Conservation (phyloP, 2,888 invertebrate species). For the Leptodirus hochenwartii region DNA sequence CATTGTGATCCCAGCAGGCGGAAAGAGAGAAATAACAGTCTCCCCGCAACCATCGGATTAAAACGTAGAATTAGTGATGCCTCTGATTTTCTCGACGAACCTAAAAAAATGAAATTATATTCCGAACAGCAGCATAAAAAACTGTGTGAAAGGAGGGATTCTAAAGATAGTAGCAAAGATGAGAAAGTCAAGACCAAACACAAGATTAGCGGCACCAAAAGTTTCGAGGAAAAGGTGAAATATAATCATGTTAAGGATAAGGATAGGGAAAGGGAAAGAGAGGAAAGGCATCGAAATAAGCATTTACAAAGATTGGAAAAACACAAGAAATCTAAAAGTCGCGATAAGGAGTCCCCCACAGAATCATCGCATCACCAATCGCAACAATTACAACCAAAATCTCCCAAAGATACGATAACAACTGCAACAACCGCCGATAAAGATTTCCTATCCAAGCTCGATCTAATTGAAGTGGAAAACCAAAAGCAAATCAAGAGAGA, state of each 20-base stretch:
- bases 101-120: constrained; percentile 41
- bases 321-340: constrained; percentile 19
- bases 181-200: constrained; percentile 33
- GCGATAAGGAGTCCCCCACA: constrained; percentile 23
- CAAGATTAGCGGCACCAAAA: constrained; percentile 32
- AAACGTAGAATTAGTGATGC: constrained; percentile 64
- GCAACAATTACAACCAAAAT: too few species aligned
- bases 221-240: constrained; percentile 39
- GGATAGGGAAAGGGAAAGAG: constrained; percentile 17
- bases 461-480: constrained; percentile 39
- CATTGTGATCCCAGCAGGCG: constrained; percentile 28
- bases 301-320: constrained; percentile 19
- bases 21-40: constrained; percentile 41
- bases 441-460: constrained; percentile 38
- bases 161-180: constrained; percentile 39
- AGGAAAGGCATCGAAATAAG: constrained; percentile 19
- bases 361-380: too few species aligned
- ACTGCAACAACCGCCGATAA: constrained; percentile 27
- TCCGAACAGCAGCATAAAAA: constrained; percentile 22
- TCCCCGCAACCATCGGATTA: constrained; percentile 43
- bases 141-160: constrained; percentile 43
- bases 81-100: constrained; percentile 34
- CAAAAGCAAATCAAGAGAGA: constrained; percentile 35
- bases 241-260: constrained; percentile 30
- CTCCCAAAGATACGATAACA: constrained; percentile 18